Evolutionary conservation across 64 coral and sea anemone species (phyloP).

Genomic region (Astreopora myriophthalma): DNA sequence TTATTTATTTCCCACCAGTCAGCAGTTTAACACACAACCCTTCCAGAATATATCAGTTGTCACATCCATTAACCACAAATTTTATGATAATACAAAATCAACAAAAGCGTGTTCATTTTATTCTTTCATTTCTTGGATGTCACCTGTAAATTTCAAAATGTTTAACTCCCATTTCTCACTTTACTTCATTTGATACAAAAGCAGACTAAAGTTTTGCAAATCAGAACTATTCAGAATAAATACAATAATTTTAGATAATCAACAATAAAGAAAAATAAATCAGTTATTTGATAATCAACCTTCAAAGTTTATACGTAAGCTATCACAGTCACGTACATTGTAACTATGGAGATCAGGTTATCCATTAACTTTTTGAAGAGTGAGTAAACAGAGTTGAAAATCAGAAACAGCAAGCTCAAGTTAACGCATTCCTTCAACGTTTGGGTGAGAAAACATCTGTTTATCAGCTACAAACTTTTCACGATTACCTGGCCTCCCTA

Average conservation of each 20-base stretch:
- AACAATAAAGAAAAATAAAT: too few relatives aligned
- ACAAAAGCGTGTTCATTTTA: too few relatives aligned
- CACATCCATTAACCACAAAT: neutral
- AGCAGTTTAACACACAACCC: neutral
- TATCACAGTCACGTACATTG: too few relatives aligned
- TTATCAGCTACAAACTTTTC: neutral
- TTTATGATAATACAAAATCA: too few relatives aligned
- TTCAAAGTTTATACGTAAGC: neutral
- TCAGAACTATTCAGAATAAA: neutral
- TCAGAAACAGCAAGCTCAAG: neutral
- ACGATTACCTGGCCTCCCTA: conserved; percentile 47
- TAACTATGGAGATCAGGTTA: too few relatives aligned
- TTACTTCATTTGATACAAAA: too few relatives aligned
- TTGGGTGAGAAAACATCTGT: neutral
- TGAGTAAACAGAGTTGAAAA: neutral
- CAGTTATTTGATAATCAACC: too few relatives aligned
- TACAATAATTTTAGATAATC: neutral
- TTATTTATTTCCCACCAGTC: neutral
- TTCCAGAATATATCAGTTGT: neutral
- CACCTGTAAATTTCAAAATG: too few relatives aligned
- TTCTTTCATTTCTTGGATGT: too few relatives aligned
- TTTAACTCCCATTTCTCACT: neutral
- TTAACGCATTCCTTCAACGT: neutral
- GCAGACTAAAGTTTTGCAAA: neutral
- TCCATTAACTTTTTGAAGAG: neutral